Base-by-base conservation (phyloP, 2,113 vertebrate species). In the Corvus hawaiiensis region DNA sequence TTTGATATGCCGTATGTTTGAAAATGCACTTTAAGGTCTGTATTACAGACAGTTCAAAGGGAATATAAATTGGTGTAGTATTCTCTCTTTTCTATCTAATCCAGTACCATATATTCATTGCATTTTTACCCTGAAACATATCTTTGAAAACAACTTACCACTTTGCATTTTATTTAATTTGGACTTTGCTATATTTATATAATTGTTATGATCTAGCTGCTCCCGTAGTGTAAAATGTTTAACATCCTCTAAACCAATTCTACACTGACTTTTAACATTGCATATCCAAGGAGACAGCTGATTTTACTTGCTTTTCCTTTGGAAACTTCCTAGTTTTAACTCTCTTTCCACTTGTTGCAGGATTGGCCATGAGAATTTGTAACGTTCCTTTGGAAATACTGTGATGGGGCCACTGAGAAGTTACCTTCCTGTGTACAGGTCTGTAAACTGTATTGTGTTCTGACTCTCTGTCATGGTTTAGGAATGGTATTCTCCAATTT, bases 1-100 rank as follows among this genome's bases (percentile, higher is more conserved):
- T 97, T 95, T 94, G 90, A 94, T 96, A 77, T 84, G 86, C 84
- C 86, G 7, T 93, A 87, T 86, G 69, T 96, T 96, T 97, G 96
- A 95, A 95, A 96, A 94, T 86, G 89, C 89, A 90, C 76, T 93
- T 93, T 94, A 87, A 96, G 94, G 89, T 95, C 84, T 91, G 37
- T 88, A 44, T 95, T 81, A 87, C 78, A 93, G 86, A 43, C 41
- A 93, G 93, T 94, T 96, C 93, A 96, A 97, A 97, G 84, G 54
- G 92, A 95, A 90, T 95, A 91, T 84, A 79, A 91, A 91, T 93
- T 54, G 64, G 37, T 94, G 89, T 56, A 72, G 49, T 64, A 67
- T 90, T 92, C 44, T 91, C 16, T 71, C 46, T 75, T 81, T 83
- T 88, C 49, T 94, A 73, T 72, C 71, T 64, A 86, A 43, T 92